Percentiles rank a stretch among this genome's conserved stretches.
phyloP scores from a whole-genome alignment of 2,113 vertebrate genomes.

The Pao palembangensis region DNA sequence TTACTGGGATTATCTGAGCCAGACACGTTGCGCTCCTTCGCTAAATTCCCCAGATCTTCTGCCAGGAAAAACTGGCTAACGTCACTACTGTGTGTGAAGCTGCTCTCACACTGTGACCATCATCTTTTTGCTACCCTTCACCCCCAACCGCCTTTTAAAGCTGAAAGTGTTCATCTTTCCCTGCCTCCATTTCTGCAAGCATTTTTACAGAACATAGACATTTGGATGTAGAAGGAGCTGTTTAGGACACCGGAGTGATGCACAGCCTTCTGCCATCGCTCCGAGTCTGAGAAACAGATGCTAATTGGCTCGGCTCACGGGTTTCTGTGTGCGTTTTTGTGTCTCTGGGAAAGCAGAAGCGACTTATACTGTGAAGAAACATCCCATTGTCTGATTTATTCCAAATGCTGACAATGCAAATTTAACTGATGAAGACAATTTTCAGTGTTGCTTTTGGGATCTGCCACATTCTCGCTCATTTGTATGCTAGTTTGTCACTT shows the following conservation, averaged over 20 bases:
- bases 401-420: slow-evolving; percentile 10
- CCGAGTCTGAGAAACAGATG: slow-evolving; percentile 28
- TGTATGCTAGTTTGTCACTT: neutral
- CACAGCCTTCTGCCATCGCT: slow-evolving; percentile 36
- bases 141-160: neutral
- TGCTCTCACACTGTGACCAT: slow-evolving; percentile 21
- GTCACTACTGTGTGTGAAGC: slow-evolving; percentile 18
- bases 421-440: slow-evolving; percentile 18
- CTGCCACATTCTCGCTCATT: neutral
- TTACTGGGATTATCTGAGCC: slow-evolving; percentile 40
- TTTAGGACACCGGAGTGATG: slow-evolving; percentile 44
- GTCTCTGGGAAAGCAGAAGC: slow-evolving; percentile 29
- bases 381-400: slow-evolving; percentile 8
- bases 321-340: slow-evolving; percentile 27
- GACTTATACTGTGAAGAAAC: slow-evolving; percentile 17
- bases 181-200: slow-evolving; percentile 37
- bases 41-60: slow-evolving; percentile 34
- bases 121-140: slow-evolving; percentile 3
- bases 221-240: slow-evolving; percentile 42
- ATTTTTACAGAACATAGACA: slow-evolving; percentile 57
- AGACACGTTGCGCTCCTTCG: slow-evolving; percentile 34
- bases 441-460: slow-evolving; percentile 6
- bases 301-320: slow-evolving; percentile 45
- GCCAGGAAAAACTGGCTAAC: slow-evolving; percentile 59
- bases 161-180: slow-evolving; percentile 11